Base-by-base conservation (phyloP, 2,888 invertebrate species). In the Meandrusa payeni region DNA sequence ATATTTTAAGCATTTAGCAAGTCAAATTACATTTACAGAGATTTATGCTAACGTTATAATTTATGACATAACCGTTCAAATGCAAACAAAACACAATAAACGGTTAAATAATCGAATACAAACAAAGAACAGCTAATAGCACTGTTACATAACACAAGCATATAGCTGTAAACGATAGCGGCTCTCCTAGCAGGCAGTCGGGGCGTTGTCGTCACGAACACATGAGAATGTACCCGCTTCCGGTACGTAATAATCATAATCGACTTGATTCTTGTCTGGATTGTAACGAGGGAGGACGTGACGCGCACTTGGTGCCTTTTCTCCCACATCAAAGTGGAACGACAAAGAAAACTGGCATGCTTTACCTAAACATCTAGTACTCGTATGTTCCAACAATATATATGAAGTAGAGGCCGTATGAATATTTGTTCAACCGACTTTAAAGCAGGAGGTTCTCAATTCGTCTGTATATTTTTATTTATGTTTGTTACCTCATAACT, bases 151-250 rank as follows among this genome's bases (percentile, higher is more conserved):
- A 39, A 39, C n/a, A 17, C 13, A 12, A 39, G 13, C 28, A 17
- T 13, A 36, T 36, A 26, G 36, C 36, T 24, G 24, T 36, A 12
- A 2, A 9, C 19, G 7, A 24, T 26, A 36, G 15, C 36, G 17
- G 36, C 28, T 28, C 17, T 15, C 9, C 24, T 3, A 7, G 2
- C 24, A 17, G n/a, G 27, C 10, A 17, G 12, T 11, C 12, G 3
- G 10, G 22, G 32, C 7, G 26, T 22, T 11, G 23, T n/a, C 11
- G 20, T 9, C 9, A n/a, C 13, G 28, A 57, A 50, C 73, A 76
- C 70, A 64, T 73, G 76, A 64, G 74, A 70, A 76, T 75, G 66
- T 47, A 47, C 43, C 24, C 48, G 47, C 59, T 69, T 71, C 76
- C 70, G 64, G 51, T 41, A 31, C 15, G 41, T 24, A 42, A 47